Evolutionary conservation across 2,113 vertebrate species (phyloP).

Genomic region (Ptyas mucosa): DNA sequence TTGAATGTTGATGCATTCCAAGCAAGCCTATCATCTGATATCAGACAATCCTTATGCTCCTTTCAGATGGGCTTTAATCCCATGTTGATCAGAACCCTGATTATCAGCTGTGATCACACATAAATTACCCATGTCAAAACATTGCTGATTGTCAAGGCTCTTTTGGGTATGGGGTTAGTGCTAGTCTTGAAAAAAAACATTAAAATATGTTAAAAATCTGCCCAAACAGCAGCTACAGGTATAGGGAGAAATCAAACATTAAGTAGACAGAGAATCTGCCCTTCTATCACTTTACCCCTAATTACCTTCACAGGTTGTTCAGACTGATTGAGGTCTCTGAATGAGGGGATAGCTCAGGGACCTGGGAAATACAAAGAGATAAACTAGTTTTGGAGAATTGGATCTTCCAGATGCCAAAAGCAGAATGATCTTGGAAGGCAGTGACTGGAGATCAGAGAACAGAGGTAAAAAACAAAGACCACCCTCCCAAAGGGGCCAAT

Average conservation of each 20-base stretch:
- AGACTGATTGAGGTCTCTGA: not conserved
- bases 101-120: not conserved
- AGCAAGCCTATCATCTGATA: not conserved
- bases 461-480: not conserved
- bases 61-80: not conserved
- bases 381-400: not conserved
- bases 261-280: not conserved
- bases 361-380: not conserved
- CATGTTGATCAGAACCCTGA: not conserved
- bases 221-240: not conserved
- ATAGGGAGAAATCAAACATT: not conserved
- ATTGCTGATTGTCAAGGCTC: not conserved
- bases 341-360: not conserved
- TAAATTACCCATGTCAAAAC: not conserved
- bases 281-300: not conserved
- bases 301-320: not conserved
- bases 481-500: not conserved
- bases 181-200: not conserved
- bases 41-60: not conserved
- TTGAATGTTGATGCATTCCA: not conserved
- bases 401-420: not conserved
- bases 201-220: not conserved
- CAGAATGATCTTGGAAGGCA: not conserved
- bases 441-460: not conserved
- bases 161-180: not conserved